Evolutionary conservation across 2,888 invertebrate species (phyloP).

Genomic region (Noctua fimbriata): DNA sequence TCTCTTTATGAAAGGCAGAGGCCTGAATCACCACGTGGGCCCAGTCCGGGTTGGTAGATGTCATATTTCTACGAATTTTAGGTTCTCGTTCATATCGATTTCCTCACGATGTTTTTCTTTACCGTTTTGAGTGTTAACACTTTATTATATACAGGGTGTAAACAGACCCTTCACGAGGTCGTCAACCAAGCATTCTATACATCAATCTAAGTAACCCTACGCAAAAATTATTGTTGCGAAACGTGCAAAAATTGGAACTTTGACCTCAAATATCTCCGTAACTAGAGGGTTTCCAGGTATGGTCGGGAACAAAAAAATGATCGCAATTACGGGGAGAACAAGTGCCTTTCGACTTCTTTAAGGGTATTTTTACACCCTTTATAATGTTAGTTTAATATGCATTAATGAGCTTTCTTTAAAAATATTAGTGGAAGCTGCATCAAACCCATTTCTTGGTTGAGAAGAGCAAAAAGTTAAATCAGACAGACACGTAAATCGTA

Average conservation of each 20-base stretch:
- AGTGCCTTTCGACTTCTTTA: too few relatives aligned
- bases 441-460: neutral
- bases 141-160: too few relatives aligned
- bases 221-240: too few relatives aligned
- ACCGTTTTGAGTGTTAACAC: neutral
- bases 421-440: neutral
- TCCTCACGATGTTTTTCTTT: neutral
- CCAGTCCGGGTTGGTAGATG: neutral
- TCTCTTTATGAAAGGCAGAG: neutral
- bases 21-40: neutral
- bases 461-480: neutral
- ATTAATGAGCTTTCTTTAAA: neutral
- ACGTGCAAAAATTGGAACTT: too few relatives aligned
- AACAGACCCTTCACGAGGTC: too few relatives aligned
- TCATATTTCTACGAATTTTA: neutral
- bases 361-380: too few relatives aligned
- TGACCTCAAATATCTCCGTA: too few relatives aligned
- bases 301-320: too few relatives aligned
- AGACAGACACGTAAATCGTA: neutral
- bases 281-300: too few relatives aligned
- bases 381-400: neutral
- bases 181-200: too few relatives aligned
- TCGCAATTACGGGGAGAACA: too few relatives aligned
- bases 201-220: too few relatives aligned
- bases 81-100: neutral